Evolutionary conservation across 2,888 invertebrate species (phyloP).

Genomic region (Eucera pruinosa): DNA sequence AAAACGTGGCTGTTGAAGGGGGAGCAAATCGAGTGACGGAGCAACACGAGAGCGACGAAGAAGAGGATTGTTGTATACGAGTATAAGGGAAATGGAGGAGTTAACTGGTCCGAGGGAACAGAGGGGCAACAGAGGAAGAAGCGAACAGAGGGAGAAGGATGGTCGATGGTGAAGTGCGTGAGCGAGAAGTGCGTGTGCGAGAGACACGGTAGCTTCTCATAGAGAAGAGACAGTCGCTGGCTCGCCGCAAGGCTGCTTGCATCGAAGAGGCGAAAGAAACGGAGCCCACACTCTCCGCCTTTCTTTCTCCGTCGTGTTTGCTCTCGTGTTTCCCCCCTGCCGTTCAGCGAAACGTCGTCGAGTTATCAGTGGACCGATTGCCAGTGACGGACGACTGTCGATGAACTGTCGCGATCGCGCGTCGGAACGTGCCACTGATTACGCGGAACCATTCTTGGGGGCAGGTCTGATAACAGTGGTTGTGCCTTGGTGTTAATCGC

Average conservation of each 20-base stretch:
- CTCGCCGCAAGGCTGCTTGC: slow-evolving; percentile 73
- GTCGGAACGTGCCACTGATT: slow-evolving; percentile 4
- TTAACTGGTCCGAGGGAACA: slow-evolving; percentile 23
- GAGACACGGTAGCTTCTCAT: slow-evolving; percentile 72
- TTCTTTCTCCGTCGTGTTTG: slow-evolving; percentile 5
- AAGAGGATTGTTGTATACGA: slow-evolving; percentile 5
- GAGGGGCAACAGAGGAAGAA: not conserved
- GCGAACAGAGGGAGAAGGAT: slow-evolving; percentile 10
- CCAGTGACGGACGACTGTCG: slow-evolving; percentile 5
- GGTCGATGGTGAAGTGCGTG: slow-evolving; percentile 46
- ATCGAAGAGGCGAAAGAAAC: slow-evolving; percentile 67
- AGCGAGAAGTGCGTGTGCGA: slow-evolving; percentile 61
- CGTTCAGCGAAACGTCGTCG: too few species aligned
- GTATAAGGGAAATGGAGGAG: slow-evolving; percentile 16
- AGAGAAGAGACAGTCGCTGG: slow-evolving; percentile 76
- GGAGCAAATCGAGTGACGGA: not conserved
- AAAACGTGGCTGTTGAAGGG: not conserved
- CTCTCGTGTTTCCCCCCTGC: not conserved
- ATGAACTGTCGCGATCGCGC: slow-evolving; percentile 11
- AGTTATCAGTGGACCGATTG: too few species aligned
- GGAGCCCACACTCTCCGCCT: slow-evolving; percentile 37
- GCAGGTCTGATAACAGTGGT: slow-evolving; percentile 15
- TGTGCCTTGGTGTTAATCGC: slow-evolving; percentile 1
- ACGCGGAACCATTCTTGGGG: slow-evolving; percentile 3
- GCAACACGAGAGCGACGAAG: not conserved